Percentiles rank a stretch among this genome's conserved stretches.
These are phyloP conservation scores for Sebastiscus albofasciatus DNA, from an alignment of 2,797 vertebrate species.

Conservation along the genomic window DNA sequence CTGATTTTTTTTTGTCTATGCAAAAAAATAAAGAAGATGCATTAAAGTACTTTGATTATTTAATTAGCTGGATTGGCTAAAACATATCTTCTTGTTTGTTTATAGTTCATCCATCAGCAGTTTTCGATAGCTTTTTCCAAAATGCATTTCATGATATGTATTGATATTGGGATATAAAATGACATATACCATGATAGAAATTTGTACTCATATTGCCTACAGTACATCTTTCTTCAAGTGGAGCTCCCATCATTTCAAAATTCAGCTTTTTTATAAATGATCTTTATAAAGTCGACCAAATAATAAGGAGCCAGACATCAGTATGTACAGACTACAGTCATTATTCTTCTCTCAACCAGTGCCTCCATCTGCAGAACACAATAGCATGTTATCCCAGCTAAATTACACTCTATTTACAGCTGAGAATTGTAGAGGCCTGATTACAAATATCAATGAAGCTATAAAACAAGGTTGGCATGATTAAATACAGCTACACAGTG, in stretches of 20 bases:
- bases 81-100: background rate
- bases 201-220: background rate
- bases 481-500: background rate
- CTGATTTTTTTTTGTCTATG: no score
- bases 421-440: background rate
- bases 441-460: constrained; percentile 17
- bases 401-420: constrained; percentile 21
- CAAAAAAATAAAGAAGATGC: no score
- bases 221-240: background rate
- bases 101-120: no score
- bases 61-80: background rate
- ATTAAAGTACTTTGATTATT: no score
- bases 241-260: background rate
- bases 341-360: background rate
- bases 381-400: background rate
- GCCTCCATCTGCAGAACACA: constrained; percentile 12
- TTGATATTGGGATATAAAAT: background rate
- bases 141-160: background rate
- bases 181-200: background rate
- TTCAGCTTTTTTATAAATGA: background rate
- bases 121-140: background rate
- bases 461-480: constrained; percentile 12
- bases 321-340: background rate
- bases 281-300: background rate
- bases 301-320: background rate